phyloP scores from a whole-genome alignment of 2,797 vertebrate genomes.

The Spinibarbus caldwelli region DNA sequence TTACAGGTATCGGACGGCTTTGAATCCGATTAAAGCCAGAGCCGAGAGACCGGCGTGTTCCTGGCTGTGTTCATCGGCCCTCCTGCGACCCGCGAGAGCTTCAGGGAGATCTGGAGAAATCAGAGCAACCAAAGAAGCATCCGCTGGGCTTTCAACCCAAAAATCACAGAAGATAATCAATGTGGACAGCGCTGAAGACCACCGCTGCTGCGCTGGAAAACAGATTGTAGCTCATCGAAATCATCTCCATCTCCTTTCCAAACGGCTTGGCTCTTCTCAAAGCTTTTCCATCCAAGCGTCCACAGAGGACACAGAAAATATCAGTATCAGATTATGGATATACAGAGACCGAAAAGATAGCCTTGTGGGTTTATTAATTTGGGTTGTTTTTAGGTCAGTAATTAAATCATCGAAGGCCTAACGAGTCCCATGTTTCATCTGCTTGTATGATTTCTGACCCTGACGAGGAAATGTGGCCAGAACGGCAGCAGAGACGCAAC shows the following conservation, averaged over 20 bases:
- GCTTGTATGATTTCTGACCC: constrained; percentile 29
- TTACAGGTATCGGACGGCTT: constrained; percentile 27
- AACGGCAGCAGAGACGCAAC: background rate
- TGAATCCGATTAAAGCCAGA: constrained; percentile 30
- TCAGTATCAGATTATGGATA: constrained; percentile 21
- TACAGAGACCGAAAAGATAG: constrained; percentile 7
- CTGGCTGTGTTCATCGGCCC: constrained; percentile 1
- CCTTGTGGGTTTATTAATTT: constrained; percentile 20
- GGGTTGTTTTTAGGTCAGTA: constrained; percentile 32
- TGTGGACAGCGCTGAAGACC: constrained; percentile 25
- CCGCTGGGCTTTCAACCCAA: background rate
- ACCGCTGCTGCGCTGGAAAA: background rate
- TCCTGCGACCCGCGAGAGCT: background rate
- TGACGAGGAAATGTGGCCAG: constrained; percentile 1
- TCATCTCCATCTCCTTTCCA: constrained; percentile 23
- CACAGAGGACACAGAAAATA: constrained; percentile 11
- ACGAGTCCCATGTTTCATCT: constrained; percentile 22
- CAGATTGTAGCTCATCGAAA: constrained; percentile 21
- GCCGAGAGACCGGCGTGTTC: constrained; percentile 8
- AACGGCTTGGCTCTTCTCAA: constrained; percentile 3
- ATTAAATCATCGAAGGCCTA: constrained; percentile 14
- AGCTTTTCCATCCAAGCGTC: constrained; percentile 18
- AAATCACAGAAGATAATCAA: constrained; percentile 34
- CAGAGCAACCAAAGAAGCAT: constrained; percentile 13
- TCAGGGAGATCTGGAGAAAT: constrained; percentile 21